These are phyloP conservation scores for Metacarcinus magister DNA, from an alignment of 2,888 invertebrate species.

Conservation along the genomic window DNA sequence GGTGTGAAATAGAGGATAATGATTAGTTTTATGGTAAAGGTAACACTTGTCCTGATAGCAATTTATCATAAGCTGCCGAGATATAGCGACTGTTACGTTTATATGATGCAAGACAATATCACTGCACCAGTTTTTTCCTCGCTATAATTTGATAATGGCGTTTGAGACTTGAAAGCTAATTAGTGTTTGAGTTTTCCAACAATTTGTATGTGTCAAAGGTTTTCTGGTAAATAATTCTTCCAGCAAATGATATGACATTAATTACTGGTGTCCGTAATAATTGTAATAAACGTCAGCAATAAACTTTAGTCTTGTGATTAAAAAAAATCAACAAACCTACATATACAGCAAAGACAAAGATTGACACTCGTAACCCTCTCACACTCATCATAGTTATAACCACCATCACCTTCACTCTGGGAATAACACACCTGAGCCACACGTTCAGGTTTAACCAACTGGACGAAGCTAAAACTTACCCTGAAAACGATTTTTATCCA, in stretches of 20 bases:
- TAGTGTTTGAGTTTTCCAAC: not conserved
- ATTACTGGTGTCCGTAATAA: not conserved
- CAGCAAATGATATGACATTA: not conserved
- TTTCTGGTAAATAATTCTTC: not conserved
- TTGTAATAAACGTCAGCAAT: not conserved
- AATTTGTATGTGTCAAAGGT: not conserved
- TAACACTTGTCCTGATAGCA: not conserved
- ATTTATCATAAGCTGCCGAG: not conserved
- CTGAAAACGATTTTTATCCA: not conserved
- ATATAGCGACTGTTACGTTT: not conserved
- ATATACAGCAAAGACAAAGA: not conserved
- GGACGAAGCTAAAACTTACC: not conserved
- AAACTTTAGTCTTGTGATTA: not conserved
- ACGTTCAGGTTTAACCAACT: not conserved
- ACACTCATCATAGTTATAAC: not conserved
- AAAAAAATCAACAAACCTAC: not conserved
- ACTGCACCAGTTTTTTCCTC: not conserved
- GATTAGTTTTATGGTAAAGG: not conserved
- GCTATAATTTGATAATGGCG: not conserved
- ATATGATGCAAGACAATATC: not conserved
- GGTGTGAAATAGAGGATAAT: not conserved
- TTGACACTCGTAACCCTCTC: not conserved
- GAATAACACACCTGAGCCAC: not conserved
- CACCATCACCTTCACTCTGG: not conserved
- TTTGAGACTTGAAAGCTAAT: constrained; percentile 23